Evolutionary conservation across 2,113 vertebrate species (phyloP), one percentile per base, ranked within the genome.

Genomic region (Neolamprologus brichardi): DNA sequence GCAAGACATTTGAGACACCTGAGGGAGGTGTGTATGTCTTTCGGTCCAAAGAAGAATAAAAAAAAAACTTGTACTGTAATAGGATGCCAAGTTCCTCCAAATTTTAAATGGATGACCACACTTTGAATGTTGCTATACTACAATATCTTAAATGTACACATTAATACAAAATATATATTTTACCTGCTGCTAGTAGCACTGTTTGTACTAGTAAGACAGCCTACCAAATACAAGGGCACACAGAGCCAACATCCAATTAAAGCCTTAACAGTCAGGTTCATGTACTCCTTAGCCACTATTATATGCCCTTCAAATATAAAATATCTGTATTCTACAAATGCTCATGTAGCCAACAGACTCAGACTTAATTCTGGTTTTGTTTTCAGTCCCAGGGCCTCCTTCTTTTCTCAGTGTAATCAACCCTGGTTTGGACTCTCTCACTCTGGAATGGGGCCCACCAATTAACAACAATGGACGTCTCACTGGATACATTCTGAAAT

Each of bases 371-470:
- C 8, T 91, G 54, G 1, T 81, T 82, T 17, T 34, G 12, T 58
- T 90, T 87, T 70, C 46, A 99, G 98, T 99, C 87, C 98, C 98
- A 17, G 97, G 97, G 30, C 96, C 95, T 83, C 98, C 98, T 1
- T 96, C 97, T 2, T 97, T 96, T 94, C 90, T 99, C 86, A 97
- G 96, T 88, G 95, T 98, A 82, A 77, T 90, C 58, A 96, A 97
- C 82, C 96, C 94, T 20, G 96, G 96, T 8, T 9, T 98, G 94
- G 97, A 99, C 90, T 97, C 97, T 34, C 93, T 99, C 88, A 98
- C 97, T 70, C 93, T 99, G 94, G 96, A 97, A 91, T 99, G 98
- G 98, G 97, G 96, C 8, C 97, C 97, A 18, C 98, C 98, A 15
- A 49, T 91, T 15, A 96, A 95, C 79, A 97, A 96, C 41, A 99